Conservation (phyloP, 2,888 invertebrate species). For the Caenorhabditis doughertyi region DNA sequence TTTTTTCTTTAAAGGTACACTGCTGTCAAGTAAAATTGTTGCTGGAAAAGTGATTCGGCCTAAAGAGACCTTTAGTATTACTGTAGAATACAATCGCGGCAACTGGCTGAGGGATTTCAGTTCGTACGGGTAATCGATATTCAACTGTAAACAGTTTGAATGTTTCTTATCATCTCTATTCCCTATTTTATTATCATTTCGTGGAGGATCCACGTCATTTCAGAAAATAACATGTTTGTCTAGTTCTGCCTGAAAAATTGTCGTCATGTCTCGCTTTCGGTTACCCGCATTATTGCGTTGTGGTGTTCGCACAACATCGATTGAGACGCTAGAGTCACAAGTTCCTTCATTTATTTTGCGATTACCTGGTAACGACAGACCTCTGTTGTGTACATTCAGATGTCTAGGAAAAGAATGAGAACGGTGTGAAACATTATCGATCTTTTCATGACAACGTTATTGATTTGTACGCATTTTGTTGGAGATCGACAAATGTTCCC, state of each 20-base stretch:
- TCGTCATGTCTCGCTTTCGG: neutral
- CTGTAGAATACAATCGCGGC: slow-evolving; percentile 21
- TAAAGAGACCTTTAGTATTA: too few relatives aligned
- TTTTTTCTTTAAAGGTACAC: slow-evolving; percentile 3
- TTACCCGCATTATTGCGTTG: slow-evolving; percentile 11
- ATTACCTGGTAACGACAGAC: too few relatives aligned
- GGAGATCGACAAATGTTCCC: too few relatives aligned
- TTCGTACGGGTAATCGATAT: neutral
- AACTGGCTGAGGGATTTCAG: neutral
- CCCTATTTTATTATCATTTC: slow-evolving; percentile 17
- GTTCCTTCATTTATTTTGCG: neutral
- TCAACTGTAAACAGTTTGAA: neutral
- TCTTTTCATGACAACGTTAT: too few relatives aligned
- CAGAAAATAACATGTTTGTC: slow-evolving; percentile 15
- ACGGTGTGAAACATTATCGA: too few relatives aligned
- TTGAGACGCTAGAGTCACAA: slow-evolving; percentile 9
- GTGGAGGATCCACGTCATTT: slow-evolving; percentile 29
- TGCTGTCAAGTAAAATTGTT: too few relatives aligned
- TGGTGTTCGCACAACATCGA: slow-evolving; percentile 40
- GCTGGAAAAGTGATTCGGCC: too few relatives aligned
- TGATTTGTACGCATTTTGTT: too few relatives aligned
- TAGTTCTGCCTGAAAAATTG: neutral
- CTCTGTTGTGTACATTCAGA: too few relatives aligned
- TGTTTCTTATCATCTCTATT: neutral
- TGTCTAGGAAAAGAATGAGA: too few relatives aligned